phyloP scores from a whole-genome alignment of 2,888 invertebrate species.

The Oligia latruncula region DNA sequence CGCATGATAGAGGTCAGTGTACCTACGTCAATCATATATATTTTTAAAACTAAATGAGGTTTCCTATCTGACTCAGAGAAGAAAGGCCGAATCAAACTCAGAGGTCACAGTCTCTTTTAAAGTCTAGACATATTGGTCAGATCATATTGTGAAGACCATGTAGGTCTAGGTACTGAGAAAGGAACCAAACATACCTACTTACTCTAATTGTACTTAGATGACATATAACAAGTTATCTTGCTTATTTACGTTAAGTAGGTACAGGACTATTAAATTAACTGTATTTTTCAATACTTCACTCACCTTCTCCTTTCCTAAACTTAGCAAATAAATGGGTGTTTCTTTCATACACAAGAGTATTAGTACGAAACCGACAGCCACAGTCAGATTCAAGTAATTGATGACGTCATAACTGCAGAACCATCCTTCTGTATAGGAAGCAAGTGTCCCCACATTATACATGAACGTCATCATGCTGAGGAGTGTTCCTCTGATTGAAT shows the following conservation, averaged over 20 bases:
- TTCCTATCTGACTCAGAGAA: no score
- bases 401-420: constrained; percentile 69
- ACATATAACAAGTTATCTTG: neutral
- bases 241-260: neutral
- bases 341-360: constrained; percentile 67
- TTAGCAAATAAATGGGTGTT: constrained; percentile 69
- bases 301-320: constrained; percentile 70
- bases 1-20: no score
- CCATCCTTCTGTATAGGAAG: constrained; percentile 72
- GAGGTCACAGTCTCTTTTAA: no score
- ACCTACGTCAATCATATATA: no score
- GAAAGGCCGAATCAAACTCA: no score
- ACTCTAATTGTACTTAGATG: neutral
- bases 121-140: no score
- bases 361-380: constrained; percentile 60
- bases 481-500: constrained; percentile 65
- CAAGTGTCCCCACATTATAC: constrained; percentile 66
- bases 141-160: no score
- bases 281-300: constrained; percentile 3
- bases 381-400: constrained; percentile 68
- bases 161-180: no score
- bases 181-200: no score
- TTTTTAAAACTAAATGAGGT: no score
- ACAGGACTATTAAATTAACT: neutral
- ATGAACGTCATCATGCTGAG: constrained; percentile 49